These are phyloP conservation scores for Chelonus insularis DNA, from an alignment of 1,140 invertebrate genomes.

Conservation along the genomic window DNA sequence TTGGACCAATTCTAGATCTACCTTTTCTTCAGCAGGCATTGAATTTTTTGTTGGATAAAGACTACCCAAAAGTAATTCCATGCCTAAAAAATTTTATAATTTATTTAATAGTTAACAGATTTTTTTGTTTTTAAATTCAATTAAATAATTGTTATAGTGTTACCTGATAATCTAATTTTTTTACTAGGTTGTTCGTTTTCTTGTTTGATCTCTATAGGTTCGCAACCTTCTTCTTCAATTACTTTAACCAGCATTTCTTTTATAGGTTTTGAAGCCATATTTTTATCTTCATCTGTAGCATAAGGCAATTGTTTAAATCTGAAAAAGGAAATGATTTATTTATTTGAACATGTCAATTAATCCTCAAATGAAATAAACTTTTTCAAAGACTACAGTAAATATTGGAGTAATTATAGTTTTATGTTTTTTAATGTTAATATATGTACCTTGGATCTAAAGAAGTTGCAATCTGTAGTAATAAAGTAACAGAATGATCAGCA, in stretches of 20 bases:
- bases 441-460: too few species aligned
- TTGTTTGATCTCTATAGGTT: constrained; percentile 29
- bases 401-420: too few species aligned
- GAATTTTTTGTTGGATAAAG: constrained; percentile 45
- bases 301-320: constrained; percentile 61
- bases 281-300: constrained; percentile 57
- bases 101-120: neutral
- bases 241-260: constrained; percentile 56
- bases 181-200: constrained; percentile 42
- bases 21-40: constrained; percentile 57
- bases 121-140: too few species aligned
- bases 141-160: too few species aligned
- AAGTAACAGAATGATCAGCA: neutral
- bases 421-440: too few species aligned
- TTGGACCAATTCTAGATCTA: constrained; percentile 59
- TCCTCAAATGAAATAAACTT: too few species aligned
- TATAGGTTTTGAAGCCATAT: constrained; percentile 48
- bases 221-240: constrained; percentile 47
- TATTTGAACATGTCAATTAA: neutral
- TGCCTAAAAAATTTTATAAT: constrained; percentile 43
- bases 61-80: constrained; percentile 58
- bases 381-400: too few species aligned
- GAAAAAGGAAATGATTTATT: neutral
- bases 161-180: constrained; percentile 56
- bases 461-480: too few species aligned